phyloP scores from a whole-genome alignment of 1,140 invertebrate genomes.

The Chymomyza costata region DNA sequence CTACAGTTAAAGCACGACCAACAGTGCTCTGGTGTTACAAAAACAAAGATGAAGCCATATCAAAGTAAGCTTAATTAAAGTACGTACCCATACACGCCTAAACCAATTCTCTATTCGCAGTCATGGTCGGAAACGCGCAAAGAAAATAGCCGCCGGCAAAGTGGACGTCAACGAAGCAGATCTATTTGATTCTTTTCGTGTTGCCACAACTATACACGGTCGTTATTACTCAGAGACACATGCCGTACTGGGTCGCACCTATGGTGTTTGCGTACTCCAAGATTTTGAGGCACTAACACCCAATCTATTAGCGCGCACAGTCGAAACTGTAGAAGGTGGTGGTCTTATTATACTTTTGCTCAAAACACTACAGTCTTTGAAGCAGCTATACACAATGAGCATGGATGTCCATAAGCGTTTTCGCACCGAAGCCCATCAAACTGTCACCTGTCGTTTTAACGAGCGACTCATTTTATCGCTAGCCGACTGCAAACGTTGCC shows the following conservation, averaged over 20 bases:
- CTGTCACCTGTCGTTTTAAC: constrained; percentile 96
- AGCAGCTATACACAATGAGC: constrained; percentile 96
- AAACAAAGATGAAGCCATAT: constrained; percentile 90
- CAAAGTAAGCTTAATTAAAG: constrained; percentile 79
- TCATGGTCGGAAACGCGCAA: constrained; percentile 95
- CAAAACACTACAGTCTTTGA: constrained; percentile 89
- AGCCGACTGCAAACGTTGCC: constrained; percentile 89
- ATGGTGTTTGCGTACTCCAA: constrained; percentile 97
- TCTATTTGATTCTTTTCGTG: constrained; percentile 96
- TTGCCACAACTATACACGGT: constrained; percentile 97
- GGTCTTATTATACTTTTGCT: constrained; percentile 94
- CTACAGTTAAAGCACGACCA: constrained; percentile 92
- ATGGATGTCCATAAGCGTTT: constrained; percentile 99
- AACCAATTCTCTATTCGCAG: constrained; percentile 76
- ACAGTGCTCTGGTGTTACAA: constrained; percentile 99
- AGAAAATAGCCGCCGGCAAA: constrained; percentile 93
- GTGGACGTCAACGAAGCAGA: constrained; percentile 96
- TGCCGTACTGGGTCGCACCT: constrained; percentile 98
- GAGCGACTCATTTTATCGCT: constrained; percentile 96
- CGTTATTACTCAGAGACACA: constrained; percentile 99
- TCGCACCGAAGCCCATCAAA: constrained; percentile 94
- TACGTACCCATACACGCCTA: not conserved
- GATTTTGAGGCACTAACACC: constrained; percentile 99
- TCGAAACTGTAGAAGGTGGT: constrained; percentile 99
- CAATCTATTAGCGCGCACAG: constrained; percentile 96